Evolutionary conservation across 2,888 invertebrate genomes (phyloP).

Genomic region (Brachypterus glaber): DNA sequence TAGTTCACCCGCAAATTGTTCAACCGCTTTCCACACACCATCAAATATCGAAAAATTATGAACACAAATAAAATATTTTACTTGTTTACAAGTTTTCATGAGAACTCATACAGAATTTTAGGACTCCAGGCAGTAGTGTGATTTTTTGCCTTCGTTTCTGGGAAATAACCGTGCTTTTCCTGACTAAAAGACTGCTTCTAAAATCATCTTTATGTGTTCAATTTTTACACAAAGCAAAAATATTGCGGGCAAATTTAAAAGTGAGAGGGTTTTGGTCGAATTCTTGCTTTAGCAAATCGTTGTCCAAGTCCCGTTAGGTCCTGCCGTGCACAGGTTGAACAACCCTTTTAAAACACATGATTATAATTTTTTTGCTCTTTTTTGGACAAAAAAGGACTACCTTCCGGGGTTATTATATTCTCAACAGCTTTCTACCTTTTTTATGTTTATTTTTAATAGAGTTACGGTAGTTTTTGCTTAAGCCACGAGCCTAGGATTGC

Average conservation of each 20-base stretch:
- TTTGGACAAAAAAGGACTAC: constrained; percentile 17
- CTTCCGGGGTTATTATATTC: constrained; percentile 32
- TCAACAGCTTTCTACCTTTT: constrained; percentile 20
- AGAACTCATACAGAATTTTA: too few relatives aligned
- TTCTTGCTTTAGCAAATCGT: constrained; percentile 33
- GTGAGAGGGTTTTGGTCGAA: too few relatives aligned
- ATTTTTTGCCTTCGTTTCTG: too few relatives aligned
- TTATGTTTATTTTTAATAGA: too few relatives aligned
- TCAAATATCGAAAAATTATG: too few relatives aligned
- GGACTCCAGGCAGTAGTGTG: too few relatives aligned
- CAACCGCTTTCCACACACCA: too few relatives aligned
- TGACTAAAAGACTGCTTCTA: constrained; percentile 1
- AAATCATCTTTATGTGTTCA: constrained; percentile 10
- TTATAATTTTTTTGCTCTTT: constrained; percentile 20
- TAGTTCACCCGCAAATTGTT: too few relatives aligned
- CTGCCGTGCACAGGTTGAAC: constrained; percentile 32
- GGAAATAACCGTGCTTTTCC: too few relatives aligned
- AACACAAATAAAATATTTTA: too few relatives aligned
- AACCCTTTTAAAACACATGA: constrained; percentile 31
- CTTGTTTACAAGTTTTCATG: too few relatives aligned
- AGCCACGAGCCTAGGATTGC: constrained; percentile 18
- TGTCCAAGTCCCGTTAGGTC: constrained; percentile 32
- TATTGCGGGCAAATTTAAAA: too few relatives aligned
- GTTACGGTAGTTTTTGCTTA: constrained; percentile 19
- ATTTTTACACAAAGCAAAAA: constrained; percentile 24